These are phyloP conservation scores for Laupala kohalensis DNA, from an alignment of 1,140 invertebrate genomes.

Conservation along the genomic window DNA sequence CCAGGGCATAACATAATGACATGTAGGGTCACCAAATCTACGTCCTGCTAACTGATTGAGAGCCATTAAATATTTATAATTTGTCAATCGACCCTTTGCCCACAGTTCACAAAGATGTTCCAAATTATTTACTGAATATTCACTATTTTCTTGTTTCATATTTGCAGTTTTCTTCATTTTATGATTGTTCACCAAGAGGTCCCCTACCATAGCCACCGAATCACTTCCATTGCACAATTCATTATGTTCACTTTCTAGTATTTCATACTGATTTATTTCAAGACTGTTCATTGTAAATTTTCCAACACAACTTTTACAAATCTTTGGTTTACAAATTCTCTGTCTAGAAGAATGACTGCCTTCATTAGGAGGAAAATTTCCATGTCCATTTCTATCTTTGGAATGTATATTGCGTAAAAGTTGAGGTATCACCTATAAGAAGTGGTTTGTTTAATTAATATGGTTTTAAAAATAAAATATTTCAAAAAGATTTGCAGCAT, in stretches of 20 bases:
- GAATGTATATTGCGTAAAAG: neutral
- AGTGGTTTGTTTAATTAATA: no score
- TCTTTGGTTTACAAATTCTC: neutral
- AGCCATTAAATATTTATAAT: conserved; percentile 84
- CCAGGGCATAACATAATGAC: conserved; percentile 95
- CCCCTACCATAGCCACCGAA: no score
- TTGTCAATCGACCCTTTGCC: conserved; percentile 71
- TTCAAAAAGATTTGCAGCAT: neutral
- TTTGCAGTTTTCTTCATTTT: no score
- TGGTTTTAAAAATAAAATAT: neutral
- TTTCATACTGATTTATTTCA: neutral
- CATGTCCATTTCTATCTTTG: neutral
- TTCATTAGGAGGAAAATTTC: neutral
- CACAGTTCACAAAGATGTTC: conserved; percentile 40
- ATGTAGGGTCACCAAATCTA: conserved; percentile 68
- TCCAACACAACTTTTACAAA: neutral
- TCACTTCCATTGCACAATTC: no score
- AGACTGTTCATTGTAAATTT: neutral
- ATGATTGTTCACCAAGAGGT: no score
- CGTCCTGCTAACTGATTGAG: conserved; percentile 75
- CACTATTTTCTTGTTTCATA: no score
- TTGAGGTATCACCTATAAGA: neutral
- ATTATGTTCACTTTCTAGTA: neutral
- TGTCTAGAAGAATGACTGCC: neutral
- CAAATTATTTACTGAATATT: conserved; percentile 2